These are phyloP conservation scores for Entomobrya multifasciata DNA, from an alignment of 2,888 invertebrate species.

Conservation along the genomic window DNA sequence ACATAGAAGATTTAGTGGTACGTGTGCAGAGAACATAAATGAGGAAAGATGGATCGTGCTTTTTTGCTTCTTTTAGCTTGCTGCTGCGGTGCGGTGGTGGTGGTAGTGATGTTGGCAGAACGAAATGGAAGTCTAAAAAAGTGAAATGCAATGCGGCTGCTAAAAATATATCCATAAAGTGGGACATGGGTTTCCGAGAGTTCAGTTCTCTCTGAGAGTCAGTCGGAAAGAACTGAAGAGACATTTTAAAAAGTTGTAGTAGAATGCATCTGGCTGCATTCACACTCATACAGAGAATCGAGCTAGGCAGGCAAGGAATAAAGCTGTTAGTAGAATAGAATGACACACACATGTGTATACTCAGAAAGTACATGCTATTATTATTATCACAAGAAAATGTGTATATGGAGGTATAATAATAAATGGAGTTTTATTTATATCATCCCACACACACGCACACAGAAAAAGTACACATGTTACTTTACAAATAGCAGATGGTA, in stretches of 20 bases:
- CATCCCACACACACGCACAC: slow-evolving; percentile 28
- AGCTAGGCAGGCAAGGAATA: not conserved
- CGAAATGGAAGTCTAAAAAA: slow-evolving; percentile 6
- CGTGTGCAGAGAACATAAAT: slow-evolving; percentile 54
- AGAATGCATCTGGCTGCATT: slow-evolving; percentile 69
- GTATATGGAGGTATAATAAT: not conserved
- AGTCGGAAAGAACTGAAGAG: slow-evolving; percentile 46
- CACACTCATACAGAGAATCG: not conserved
- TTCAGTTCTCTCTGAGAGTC: not conserved
- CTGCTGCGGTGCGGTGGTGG: not conserved
- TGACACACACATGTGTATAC: not conserved
- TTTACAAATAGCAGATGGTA: not conserved
- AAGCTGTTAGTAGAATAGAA: too few species aligned
- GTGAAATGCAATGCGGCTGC: slow-evolving; percentile 58
- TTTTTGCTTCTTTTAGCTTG: too few species aligned
- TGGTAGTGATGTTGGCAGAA: not conserved
- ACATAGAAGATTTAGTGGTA: slow-evolving; percentile 24
- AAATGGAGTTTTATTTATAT: not conserved
- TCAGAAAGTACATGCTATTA: not conserved
- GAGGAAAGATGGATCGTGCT: slow-evolving; percentile 32
- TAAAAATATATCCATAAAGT: slow-evolving; percentile 67
- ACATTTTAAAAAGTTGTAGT: slow-evolving; percentile 51
- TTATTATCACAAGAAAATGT: not conserved
- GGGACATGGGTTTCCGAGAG: slow-evolving; percentile 29
- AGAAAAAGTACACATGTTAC: not conserved